Evolutionary conservation across 2,113 vertebrate species (phyloP), one percentile per base, ranked within the genome.

Genomic region (Acrocephalus kingi): DNA sequence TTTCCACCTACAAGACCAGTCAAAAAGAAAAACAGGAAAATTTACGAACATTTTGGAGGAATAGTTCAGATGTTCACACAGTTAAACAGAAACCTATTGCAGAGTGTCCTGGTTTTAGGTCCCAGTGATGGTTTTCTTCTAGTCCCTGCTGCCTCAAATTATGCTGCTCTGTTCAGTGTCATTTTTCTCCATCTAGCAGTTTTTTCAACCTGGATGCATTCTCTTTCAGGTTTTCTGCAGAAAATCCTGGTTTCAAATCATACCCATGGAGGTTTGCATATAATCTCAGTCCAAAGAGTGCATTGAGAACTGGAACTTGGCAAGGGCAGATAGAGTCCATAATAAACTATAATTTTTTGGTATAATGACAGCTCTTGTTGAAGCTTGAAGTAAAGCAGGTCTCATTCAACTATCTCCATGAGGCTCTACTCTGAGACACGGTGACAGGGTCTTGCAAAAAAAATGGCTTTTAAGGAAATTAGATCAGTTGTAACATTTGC

Each of bases 371-470:
- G 7, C 7, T 45, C 11, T 69, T 80, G 19, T 76, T 37, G 61
- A 63, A 83, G 19, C 24, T 66, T 85, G 7, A 17, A 79, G 45
- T 48, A 64, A 68, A 79, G 4, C 5, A 68, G 13, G 9, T 85
- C 21, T 76, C 15, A 73, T 52, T 61, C 49, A 77, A 0, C 8
- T 39, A 0, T 45, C 23, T 66, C n/a, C 31, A n/a, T 0, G 1
- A 73, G 24, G 13, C 13, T 69, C 3, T 51, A 27, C 11, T 82
- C 21, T 45, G 21, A 78, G 18, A 63, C 19, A 77, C 13, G 28
- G 19, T 33, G 43, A 51, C 11, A 62, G 14, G 46, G 20, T 39
- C 52, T 45, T 64, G 23, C 3, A 84, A 85, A 74, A 92, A 69
- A n/a, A 22, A 7, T 8, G 18, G 1, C 14, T 85, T 52, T 61